Conservation (phyloP, 2,113 vertebrate species). For the Lampris megalopsis region DNA sequence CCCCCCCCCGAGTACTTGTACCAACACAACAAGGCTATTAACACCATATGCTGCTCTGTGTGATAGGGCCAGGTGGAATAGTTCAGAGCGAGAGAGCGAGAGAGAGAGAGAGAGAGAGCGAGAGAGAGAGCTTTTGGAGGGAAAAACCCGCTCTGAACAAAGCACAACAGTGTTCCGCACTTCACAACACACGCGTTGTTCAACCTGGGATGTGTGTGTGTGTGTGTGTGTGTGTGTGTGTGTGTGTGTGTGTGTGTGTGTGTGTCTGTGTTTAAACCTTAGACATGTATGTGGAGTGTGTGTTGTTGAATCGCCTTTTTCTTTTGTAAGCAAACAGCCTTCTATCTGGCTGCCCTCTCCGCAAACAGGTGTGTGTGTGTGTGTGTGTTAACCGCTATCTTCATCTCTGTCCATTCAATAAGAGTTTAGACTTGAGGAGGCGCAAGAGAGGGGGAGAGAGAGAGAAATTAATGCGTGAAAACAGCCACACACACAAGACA, state of each 20-base stretch:
- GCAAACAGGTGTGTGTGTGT: slow-evolving; percentile 33
- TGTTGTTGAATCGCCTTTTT: not conserved
- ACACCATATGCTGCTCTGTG: slow-evolving; percentile 40
- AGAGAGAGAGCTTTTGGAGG: not conserved
- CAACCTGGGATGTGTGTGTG: not conserved
- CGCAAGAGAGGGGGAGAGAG: not conserved
- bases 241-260: not conserved
- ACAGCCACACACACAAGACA: not conserved
- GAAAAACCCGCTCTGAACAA: slow-evolving; percentile 41
- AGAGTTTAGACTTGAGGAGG: too few relatives aligned
- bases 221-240: slow-evolving; percentile 4
- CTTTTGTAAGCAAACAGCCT: not conserved
- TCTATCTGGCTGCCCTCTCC: not conserved
- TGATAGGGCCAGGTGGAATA: slow-evolving; percentile 50
- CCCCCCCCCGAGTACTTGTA: slow-evolving; percentile 28
- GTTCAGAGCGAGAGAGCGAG: not conserved
- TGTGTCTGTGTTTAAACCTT: not conserved
- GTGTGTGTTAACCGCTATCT: not conserved
- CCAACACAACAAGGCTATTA: slow-evolving; percentile 64
- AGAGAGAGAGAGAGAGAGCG: too few relatives aligned
- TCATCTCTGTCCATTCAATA: not conserved
- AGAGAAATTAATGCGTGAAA: not conserved
- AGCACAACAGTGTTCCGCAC: slow-evolving; percentile 8
- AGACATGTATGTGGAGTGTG: not conserved
- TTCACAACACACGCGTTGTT: slow-evolving; percentile 36